A percentile compares a stretch with the other conserved stretches of the same genome.
Evolutionary conservation across 1,140 invertebrate species (phyloP).

Genomic region (Caligus rogercresseyi): DNA sequence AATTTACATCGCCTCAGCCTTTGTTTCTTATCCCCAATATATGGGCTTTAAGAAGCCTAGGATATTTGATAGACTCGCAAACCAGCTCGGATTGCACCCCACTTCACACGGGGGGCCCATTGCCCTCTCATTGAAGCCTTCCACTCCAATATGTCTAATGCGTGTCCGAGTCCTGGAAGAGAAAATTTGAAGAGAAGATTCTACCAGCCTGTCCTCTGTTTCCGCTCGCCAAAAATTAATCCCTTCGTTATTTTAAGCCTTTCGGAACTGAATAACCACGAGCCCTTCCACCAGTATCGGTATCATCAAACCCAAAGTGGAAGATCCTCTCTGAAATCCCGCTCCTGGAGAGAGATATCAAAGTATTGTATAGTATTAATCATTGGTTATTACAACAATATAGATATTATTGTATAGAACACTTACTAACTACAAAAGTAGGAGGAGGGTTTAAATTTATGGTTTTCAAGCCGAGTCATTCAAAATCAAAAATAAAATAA

Average conservation of each 20-base stretch:
- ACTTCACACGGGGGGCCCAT: neutral
- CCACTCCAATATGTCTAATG: neutral
- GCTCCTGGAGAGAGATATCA: neutral
- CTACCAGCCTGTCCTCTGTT: neutral
- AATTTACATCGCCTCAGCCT: neutral
- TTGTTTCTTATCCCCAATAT: neutral
- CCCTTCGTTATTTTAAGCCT: neutral
- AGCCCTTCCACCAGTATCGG: neutral
- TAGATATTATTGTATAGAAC: too few species aligned
- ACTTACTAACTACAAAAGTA: too few species aligned
- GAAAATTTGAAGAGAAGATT: neutral
- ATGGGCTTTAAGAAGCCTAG: neutral
- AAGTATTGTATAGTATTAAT: neutral
- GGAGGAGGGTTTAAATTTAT: too few species aligned
- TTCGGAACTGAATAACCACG: neutral
- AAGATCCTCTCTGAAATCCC: neutral
- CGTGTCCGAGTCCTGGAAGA: neutral
- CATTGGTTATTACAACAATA: too few species aligned
- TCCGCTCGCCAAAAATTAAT: neutral
- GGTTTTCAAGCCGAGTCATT: too few species aligned
- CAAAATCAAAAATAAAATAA: too few species aligned
- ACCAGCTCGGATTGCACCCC: neutral
- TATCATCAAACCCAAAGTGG: neutral
- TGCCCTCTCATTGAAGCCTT: neutral
- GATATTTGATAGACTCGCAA: neutral